Evolutionary conservation across 2,797 vertebrate genomes (phyloP), one percentile per base, ranked within the genome.

Genomic region (Momotus momota): DNA sequence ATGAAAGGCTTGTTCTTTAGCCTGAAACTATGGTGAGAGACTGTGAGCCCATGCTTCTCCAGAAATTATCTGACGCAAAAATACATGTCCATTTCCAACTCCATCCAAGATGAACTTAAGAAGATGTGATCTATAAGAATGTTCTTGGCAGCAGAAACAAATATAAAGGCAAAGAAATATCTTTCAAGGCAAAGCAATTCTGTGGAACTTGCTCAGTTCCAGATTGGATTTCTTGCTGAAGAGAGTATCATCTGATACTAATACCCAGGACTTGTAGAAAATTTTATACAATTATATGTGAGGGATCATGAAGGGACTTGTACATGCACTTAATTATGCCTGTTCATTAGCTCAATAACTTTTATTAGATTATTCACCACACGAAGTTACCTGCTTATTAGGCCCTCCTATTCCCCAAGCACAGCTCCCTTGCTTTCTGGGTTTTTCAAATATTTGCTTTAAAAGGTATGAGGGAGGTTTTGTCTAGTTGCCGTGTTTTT

Each of bases 371-470:
- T 75, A 51, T 16, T 94, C 77, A 91, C 55, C 57, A 51, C 69
- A 62, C 41, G 31, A 78, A 71, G 14, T 61, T 95, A 83, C 45
- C 55, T 49, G 9, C 33, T 91, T 82, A 65, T 60, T 71, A 52
- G 67, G 33, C 31, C 46, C 16, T 67, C 27, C 45, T 83, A 51
- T 46, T 79, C 41, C 41, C 23, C 84, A 80, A 80, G 79, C 51
- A 75, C 27, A 79, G 49, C 20, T 66, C 51, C n/a, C 27, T 65
- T 72, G 48, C 14, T 48, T 90, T 74, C 65, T 69, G 41, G 12
- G 5, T 18, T 90, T 86, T 90, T 45, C 60, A 83, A 87, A 80
- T 26, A 17, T 80, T 91, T 90, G 82, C 60, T 92, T 87, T 87
- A 82, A 82, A 62, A 38, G 1, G 12, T 58, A 71, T 33, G 52